Base-by-base conservation (phyloP, 2,797 vertebrate genomes). In the Labroides dimidiatus region DNA sequence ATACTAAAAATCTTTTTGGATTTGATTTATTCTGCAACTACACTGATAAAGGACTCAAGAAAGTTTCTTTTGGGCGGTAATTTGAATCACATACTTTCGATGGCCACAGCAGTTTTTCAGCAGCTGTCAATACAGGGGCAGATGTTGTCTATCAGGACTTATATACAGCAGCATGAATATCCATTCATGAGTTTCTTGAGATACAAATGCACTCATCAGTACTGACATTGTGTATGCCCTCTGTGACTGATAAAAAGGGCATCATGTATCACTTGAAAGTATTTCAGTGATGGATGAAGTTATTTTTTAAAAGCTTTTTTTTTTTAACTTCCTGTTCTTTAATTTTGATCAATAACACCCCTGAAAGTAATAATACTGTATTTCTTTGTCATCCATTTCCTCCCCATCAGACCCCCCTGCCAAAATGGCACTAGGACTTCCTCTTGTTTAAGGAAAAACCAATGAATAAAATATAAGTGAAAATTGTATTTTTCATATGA, bases 391-490 rank as follows among this genome's bases (percentile, higher is more conserved):
- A 82, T 88, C 81, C 76, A 66, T 84, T 85, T 84, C 61, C 79
- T 71, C 69, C 50, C 74, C 48, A 43, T 82, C 78, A 87, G 78
- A 87, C 77, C 75, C 64, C 80, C 60, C 77, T 86, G 89, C 80
- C 84, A 92, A 81, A 82, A 87, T 80, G 75, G 69, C 77, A 71
- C 76, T 42, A 75, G 54, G 81, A 82, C 84, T 75, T 84, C 77
- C 62, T 69, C 84, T 89, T 91, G 90, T 91, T 92, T 90, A 91
- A 93, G 88, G 84, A 86, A 89, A 87, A 91, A 86, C 48, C 89
- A 90, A 94, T 94, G 92, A 95, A 94, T 95, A 94, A 94, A 94
- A 94, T 93, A 94, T 94, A 75, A 82, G 86, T 84, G 80, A 88
- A 93, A 92, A 92, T 91, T 91, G 87, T 92, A 91, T 91, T 92